Base-by-base conservation (phyloP, 2,797 vertebrate genomes). In the Gastrophryne carolinensis region DNA sequence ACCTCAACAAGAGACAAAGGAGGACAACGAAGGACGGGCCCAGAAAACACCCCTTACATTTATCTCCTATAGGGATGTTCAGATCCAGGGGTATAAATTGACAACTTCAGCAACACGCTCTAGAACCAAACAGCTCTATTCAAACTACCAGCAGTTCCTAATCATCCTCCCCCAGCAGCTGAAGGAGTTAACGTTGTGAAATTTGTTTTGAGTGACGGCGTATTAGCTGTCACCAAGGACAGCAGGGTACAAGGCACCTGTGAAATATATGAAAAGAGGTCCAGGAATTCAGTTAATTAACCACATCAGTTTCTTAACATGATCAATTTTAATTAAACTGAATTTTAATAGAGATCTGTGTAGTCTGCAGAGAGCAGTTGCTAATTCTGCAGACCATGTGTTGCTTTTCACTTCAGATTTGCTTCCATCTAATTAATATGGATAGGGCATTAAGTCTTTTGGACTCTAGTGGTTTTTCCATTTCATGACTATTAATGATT, bases 401-500 rank as follows among this genome's bases (percentile, higher is more conserved):
- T 92, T 91, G 90, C 90, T 89, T 92, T 91, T 95, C 94, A 93
- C 93, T 94, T 96, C 93, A 93, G 91, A 95, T 95, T 94, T 95
- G 93, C 92, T 92, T 89, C 90, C 88, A 91, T 93, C 94, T 97
- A 97, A 97, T 98, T 97, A 98, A 96, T 95, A 98, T 97, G 96
- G 94, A 97, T 94, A 93, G 94, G 90, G 93, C 93, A 95, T 97
- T 96, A 96, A 96, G 93, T 92, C 95, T 95, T 95, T 95, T 96
- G 95, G 95, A 96, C 95, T 96, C 93, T 90, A 90, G 95, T 91
- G 93, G 93, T 93, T 98, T 96, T 95, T 96, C 94, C 95, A 94
- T 97, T 98, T 97, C 95, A 98, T 98, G 95, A 98, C 96, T 98
- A 97, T 98, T 98, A 97, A 98, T 98, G 96, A 93, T 97, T 98